Evolutionary conservation across 2,888 invertebrate genomes (phyloP), one percentile per base, ranked within the genome.

Genomic region (Tachina grossa): DNA sequence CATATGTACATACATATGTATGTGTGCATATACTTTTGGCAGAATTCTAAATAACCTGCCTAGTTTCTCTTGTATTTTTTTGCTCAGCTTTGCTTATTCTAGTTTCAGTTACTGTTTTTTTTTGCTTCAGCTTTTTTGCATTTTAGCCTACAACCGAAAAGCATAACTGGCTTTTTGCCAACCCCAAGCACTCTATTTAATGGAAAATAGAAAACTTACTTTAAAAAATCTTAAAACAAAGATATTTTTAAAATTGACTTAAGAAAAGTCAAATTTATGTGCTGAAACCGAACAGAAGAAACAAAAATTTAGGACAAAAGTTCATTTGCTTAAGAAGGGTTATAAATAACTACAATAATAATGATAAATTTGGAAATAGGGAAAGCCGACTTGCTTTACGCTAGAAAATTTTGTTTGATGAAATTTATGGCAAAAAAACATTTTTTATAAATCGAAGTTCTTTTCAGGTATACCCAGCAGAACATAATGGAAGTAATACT

Each of bases 121-220:
- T 53, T 69, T 6, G 31, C 31, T 31, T 31, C 31, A 31, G 31
- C 68, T 57, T 65, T 55, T 41, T 22, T 53, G 10, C 45, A 53
- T 75, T 83, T 55, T 61, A 72, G 61, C 79, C 75, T 72, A 69
- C 57, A 75, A 49, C 55, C 63, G 75, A 45, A 82, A 76, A 80
- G 22, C 11, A 72, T 83, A 85, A 83, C 71, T 85, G 85, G 83
- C 85, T 76, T 55, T 68, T 14, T 59, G 83, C 85, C 85, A 85
- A 83, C 41, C n/a, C 51, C 41, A 22, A 76, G 51, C 82, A 82
- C 78, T 78, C 47, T 82, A 75, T 74, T 82, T 81, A 71, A 85
- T 85, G 49, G 72, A 11, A 78, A 82, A 63, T 69, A 45, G 41
- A 10, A 72, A 66, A 57, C 63, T 22, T 11, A 13, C 51, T 61